phyloP scores from a whole-genome alignment of 1,140 invertebrate genomes.

The Caerostris extrusa region DNA sequence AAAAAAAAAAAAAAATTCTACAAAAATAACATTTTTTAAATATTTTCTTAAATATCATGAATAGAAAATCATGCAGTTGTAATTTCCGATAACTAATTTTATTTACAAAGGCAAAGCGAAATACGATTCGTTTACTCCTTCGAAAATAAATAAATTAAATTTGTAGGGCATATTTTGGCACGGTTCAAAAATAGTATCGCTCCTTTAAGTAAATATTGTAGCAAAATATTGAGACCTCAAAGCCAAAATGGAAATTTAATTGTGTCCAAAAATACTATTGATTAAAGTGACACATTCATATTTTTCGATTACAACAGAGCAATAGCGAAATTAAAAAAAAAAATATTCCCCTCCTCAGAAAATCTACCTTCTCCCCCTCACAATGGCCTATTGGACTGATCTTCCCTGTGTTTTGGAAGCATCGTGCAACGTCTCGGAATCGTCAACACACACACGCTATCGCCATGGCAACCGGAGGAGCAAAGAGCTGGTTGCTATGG shows the following conservation, averaged over 20 bases:
- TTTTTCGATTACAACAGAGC: not conserved
- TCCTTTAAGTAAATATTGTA: not conserved
- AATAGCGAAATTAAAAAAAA: not conserved
- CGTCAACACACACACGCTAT: slow-evolving; percentile 68
- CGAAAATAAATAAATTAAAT: not conserved
- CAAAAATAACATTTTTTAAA: too few species aligned
- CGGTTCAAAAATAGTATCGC: not conserved
- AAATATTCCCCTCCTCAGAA: not conserved
- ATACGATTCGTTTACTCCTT: not conserved
- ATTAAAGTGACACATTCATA: not conserved
- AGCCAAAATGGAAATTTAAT: not conserved
- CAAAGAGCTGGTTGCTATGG: slow-evolving; percentile 67
- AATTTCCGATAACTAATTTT: too few species aligned
- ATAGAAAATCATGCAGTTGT: too few species aligned
- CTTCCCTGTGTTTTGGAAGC: slow-evolving; percentile 70
- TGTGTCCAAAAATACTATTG: not conserved
- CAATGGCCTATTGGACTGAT: slow-evolving; percentile 15
- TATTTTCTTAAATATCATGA: too few species aligned
- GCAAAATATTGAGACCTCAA: not conserved
- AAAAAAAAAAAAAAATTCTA: too few species aligned
- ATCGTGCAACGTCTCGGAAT: slow-evolving; percentile 57
- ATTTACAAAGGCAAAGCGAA: too few species aligned
- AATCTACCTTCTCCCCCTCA: slow-evolving; percentile 39
- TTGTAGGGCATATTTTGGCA: not conserved
- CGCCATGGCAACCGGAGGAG: slow-evolving; percentile 63